Base-by-base conservation (phyloP, 2,888 invertebrate genomes). In the Himalopsyche japonica region DNA sequence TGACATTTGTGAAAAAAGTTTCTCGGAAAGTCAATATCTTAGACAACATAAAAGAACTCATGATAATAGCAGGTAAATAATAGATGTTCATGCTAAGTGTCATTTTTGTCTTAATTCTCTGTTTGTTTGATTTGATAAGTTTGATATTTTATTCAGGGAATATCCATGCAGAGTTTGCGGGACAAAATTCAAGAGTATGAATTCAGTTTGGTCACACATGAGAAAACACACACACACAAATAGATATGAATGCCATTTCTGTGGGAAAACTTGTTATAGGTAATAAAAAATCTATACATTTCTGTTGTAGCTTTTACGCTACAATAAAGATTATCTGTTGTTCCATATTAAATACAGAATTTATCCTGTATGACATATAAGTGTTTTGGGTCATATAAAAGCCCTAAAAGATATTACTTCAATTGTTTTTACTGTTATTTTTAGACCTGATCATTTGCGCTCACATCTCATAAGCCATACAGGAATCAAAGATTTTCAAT, bases 181-280 rank as follows among this genome's bases (percentile, higher is more conserved):
- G 18, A 83, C 87, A 15, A 84, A 84, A 48, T 87, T 87, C 80
- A 87, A 86, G 78, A 87, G 87, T 64, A 86, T 87, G 87, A 87
- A 87, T 77, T 87, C 87, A 3, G 87, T 87, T 18, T 87, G 87
- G 87, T 87, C 87, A 5, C 87, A 87, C 81, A 87, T 87, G 87
- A 64, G 87, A 12, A 87, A 87, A 47, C 87, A 87, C 70, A 87
- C 87, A 7, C 87, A 87, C 76, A 85, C 86, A 10, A 80, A 87
- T 43, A 32, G 86, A 81, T 87, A 87, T 76, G 86, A 87, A 77
- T 87, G 87, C 70, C 86, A 87, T 32, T 85, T 84, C 70, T 87
- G 87, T 48, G 87, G 86, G 4, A 87, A 87, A 80, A 87, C 86
- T 3, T 87, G 87, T 78, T 87, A 87, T 81, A 81, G 87, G 87